phyloP scores from a whole-genome alignment of 2,888 invertebrate species.

The Hofmannophila pseudospretella region DNA sequence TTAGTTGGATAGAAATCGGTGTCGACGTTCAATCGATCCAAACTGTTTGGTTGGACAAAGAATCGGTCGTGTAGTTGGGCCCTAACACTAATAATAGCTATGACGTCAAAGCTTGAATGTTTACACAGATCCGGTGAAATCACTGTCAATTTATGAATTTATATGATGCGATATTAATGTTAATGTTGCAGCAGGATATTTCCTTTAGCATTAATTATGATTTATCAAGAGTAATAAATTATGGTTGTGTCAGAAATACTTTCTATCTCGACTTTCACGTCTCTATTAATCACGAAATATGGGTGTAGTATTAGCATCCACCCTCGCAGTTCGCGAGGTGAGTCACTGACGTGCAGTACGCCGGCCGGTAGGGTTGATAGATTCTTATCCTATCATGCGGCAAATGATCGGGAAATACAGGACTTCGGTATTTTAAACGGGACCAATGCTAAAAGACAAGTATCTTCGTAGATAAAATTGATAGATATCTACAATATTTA shows the following conservation, averaged over 20 bases:
- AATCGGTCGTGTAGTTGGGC: too few relatives aligned
- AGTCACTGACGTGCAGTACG: slow-evolving; percentile 40
- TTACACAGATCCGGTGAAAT: slow-evolving; percentile 15
- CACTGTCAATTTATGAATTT: slow-evolving; percentile 18
- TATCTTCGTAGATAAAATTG: too few relatives aligned
- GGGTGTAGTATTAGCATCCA: slow-evolving; percentile 35
- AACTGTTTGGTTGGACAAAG: too few relatives aligned
- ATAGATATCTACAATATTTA: too few relatives aligned
- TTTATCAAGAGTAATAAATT: slow-evolving; percentile 39
- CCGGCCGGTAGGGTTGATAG: slow-evolving; percentile 13
- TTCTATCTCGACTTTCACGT: slow-evolving; percentile 32
- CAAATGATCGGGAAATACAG: too few relatives aligned
- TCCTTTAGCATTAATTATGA: slow-evolving; percentile 29
- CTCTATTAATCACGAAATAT: slow-evolving; percentile 48
- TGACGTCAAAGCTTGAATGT: slow-evolving; percentile 16
- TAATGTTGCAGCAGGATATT: slow-evolving; percentile 21
- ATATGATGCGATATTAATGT: slow-evolving; percentile 14
- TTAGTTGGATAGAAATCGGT: too few relatives aligned
- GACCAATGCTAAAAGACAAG: too few relatives aligned
- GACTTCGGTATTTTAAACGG: too few relatives aligned
- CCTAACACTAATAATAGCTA: slow-evolving; percentile 39
- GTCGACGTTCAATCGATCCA: too few relatives aligned
- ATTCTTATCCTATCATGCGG: too few relatives aligned
- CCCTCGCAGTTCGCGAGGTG: slow-evolving; percentile 23
- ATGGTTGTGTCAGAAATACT: slow-evolving; percentile 27